Base-by-base conservation (phyloP, 2,113 vertebrate genomes). In the Brachypodius melanocephalos region DNA sequence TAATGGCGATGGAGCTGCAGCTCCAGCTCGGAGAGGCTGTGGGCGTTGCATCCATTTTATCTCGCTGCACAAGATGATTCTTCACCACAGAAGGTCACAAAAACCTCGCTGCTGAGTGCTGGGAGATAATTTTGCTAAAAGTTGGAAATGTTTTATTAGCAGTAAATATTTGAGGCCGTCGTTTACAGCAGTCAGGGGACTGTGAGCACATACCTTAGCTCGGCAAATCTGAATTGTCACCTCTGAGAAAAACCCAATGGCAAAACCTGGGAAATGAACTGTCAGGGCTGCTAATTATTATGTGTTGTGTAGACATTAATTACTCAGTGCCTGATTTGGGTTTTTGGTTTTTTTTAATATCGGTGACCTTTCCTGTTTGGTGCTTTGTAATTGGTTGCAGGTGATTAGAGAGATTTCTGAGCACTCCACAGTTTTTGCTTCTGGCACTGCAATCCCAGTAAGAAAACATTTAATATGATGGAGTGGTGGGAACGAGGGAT, bases 141-240 rank as follows among this genome's bases (percentile, higher is more conserved):
- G 93, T 93, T 95, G 90, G 65, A 92, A 95, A 85, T 85, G 85
- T 93, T 96, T 95, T 89, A 80, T 83, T 73, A 92, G 92, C 77
- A 82, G 91, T 61, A 90, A 95, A 96, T 97, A 91, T 94, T 95
- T 76, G 62, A 88, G 89, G 85, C 69, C 20, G 79, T 83, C 18
- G 11, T 85, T 96, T 74, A 40, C 73, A 92, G 92, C 77, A 72
- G 15, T 93, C 92, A 46, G 22, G 93, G 93, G 51, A 21, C 78
- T 58, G 17, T 55, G 71, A 59, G 61, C 8, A 15, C 38, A 3
- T 42, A 32, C 80, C 52, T 95, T 29, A 62, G 69, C 65, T 87
- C 65, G 67, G 69, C 42, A 90, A 73, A 94, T 63, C 52, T 51
- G 62, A 72, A 78, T 91, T 92, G 85, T 69, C 87, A 78, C 81